phyloP scores from a whole-genome alignment of 1,140 invertebrate species.

The Drosophila kanapiae region DNA sequence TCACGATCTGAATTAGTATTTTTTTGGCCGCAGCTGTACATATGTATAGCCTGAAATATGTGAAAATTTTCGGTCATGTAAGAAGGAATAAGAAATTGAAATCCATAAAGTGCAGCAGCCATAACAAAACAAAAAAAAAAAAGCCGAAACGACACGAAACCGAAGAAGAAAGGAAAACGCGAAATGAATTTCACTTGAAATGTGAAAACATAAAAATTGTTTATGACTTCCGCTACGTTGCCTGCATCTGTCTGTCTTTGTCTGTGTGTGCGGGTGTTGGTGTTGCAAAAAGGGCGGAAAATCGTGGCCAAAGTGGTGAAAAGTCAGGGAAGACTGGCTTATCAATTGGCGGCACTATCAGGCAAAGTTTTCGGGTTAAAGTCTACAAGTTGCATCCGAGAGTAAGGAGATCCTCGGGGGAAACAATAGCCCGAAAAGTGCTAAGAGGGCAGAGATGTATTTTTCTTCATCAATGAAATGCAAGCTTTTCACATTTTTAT shows the following conservation, averaged over 20 bases:
- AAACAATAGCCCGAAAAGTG: background rate
- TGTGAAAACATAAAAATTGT: constrained; percentile 84
- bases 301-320: constrained; percentile 5
- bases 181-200: constrained; percentile 84
- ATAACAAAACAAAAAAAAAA: constrained; percentile 64
- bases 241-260: constrained; percentile 53
- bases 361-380: constrained; percentile 31
- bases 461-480: constrained; percentile 4
- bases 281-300: constrained; percentile 23
- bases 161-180: constrained; percentile 69
- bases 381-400: constrained; percentile 18
- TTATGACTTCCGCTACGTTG: constrained; percentile 81
- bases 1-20: background rate
- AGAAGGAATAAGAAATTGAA: constrained; percentile 62
- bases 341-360: constrained; percentile 45
- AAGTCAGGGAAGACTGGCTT: constrained; percentile 29
- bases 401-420: constrained; percentile 13
- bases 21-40: background rate
- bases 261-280: constrained; percentile 5
- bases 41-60: constrained; percentile 31
- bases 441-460: background rate
- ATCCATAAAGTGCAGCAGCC: constrained; percentile 82
- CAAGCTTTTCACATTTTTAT: constrained; percentile 5
- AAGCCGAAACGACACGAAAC: constrained; percentile 24
- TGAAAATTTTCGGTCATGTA: constrained; percentile 70